Percentiles rank a stretch among this genome's conserved stretches.
These are phyloP conservation scores for Campylomormyrus numenius DNA, from an alignment of 2,113 vertebrate species.

Conservation along the genomic window DNA sequence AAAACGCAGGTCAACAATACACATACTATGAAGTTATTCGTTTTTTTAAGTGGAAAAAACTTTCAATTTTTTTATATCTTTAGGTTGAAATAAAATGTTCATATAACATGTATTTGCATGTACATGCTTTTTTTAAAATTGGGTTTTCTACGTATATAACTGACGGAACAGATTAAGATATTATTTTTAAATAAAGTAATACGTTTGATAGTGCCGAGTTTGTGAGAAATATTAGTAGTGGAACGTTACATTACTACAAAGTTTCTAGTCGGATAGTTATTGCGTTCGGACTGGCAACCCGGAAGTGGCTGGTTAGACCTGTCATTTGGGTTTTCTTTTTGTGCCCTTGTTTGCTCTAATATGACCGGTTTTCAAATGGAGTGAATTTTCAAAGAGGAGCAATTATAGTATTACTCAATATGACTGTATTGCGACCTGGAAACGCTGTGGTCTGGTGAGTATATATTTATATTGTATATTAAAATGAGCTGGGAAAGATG, in stretches of 20 bases:
- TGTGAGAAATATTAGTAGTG: background rate
- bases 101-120: background rate
- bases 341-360: constrained; percentile 58
- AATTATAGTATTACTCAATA: constrained; percentile 33
- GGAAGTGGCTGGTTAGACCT: constrained; percentile 45
- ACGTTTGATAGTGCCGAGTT: background rate
- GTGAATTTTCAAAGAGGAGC: constrained; percentile 33
- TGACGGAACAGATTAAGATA: background rate
- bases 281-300: constrained; percentile 32
- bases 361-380: constrained; percentile 40
- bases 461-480: background rate
- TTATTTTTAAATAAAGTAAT: background rate
- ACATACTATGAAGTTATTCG: background rate
- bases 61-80: background rate
- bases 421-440: constrained; percentile 55
- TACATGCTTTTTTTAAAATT: background rate
- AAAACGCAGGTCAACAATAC: background rate
- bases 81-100: background rate
- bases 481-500: background rate
- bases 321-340: constrained; percentile 37
- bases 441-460: constrained; percentile 56
- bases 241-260: background rate
- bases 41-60: background rate
- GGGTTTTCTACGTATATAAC: background rate
- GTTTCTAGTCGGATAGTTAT: constrained; percentile 8